Evolutionary conservation across 2,113 vertebrate species (phyloP), one percentile per base, ranked within the genome.

Genomic region (Hemibagrus wyckioides): DNA sequence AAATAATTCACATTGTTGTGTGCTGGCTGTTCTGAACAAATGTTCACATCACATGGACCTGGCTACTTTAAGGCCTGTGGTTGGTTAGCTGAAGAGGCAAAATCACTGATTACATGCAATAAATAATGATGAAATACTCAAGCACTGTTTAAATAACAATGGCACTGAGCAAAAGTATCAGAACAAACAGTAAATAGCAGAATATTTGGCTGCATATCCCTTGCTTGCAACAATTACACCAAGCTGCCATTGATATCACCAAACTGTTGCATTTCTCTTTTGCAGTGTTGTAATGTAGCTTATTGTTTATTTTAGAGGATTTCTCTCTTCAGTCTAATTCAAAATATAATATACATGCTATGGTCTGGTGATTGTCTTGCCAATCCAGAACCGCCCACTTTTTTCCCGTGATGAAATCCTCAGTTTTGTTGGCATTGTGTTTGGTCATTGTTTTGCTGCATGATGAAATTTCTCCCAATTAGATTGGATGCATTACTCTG

Each of bases 1-100:
- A 83, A 4, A 39, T 71, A 33, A 61, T 19, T 36, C 14, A 36
- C 39, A 76, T 23, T 56, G 69, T 79, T 79, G n/a, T 79, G 61
- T 28, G 56, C 33, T 80, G 63, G 39, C 41, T 52, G 75, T 67
- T 82, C 76, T 67, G 44, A 56, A 48, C 69, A 52, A 80, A 67
- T 57, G 56, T 71, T 82, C 85, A 54, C 17, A 59, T 61, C 50
- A 86, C 36, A 76, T 54, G 83, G 36, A 71, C 23, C 73, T 63
- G n/a, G 54, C 10, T 28, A 28, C 57, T 52, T 76, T 85, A 44
- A 75, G 33, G 36, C 36, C 6, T 76, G 56, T 59, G 83, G 36
- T 77, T 48, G 69, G 44, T 85, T 76, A 65, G 10, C 7, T 54
- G 30, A 4, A 77, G 28, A 56, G 28, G 4, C 21, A 71, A 17